Base-by-base conservation (phyloP, 2,797 vertebrate species). In the Tinamus major region DNA sequence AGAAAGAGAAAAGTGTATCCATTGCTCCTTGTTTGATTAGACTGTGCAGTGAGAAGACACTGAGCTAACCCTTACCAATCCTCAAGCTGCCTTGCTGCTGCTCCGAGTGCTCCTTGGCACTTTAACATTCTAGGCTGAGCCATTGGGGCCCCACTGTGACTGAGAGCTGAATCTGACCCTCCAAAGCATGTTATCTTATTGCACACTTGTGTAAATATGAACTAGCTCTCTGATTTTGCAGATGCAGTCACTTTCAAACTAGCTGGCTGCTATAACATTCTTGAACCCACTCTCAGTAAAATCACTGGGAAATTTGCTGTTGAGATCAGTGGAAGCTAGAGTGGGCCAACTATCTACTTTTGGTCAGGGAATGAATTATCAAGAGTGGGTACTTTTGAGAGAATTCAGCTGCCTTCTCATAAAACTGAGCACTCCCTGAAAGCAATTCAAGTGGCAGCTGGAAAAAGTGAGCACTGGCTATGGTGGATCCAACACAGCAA, bases 211-310 rank as follows among this genome's bases (percentile, higher is more conserved):
- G 27, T 61, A 79, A 86, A 75, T 14, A 15, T 55, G 51, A 83
- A 46, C 29, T 53, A 44, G 80, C 69, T 14, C 58, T 78, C 26
- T 59, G 39, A 64, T 64, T 69, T 69, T 92, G 49, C 31, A 55
- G 13, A 6, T 29, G 44, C 41, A 59, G 35, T 21, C 24, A 15
- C 27, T 53, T 84, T 26, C 56, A 74, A 81, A 44, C 7, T 49
- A 39, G 8, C 77, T 81, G 15, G 53, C 56, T 87, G 41, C 24
- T 1, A 0, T 63, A 77, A 77, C 0, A 0, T 59, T 16, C 74
- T 39, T 53, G 59, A 76, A 46, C 31, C 0, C 0, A 13, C 18
- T 48, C 79, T 33, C 12, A 41, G 15, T 67, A 62, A 67, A 49
- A 62, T 46, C 41, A 29, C 7, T 24, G 26, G 21, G 15, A 76